Percentiles rank a stretch among this genome's conserved stretches.
Conservation (phyloP, 2,797 vertebrate genomes). For the Dermochelys coriacea region DNA sequence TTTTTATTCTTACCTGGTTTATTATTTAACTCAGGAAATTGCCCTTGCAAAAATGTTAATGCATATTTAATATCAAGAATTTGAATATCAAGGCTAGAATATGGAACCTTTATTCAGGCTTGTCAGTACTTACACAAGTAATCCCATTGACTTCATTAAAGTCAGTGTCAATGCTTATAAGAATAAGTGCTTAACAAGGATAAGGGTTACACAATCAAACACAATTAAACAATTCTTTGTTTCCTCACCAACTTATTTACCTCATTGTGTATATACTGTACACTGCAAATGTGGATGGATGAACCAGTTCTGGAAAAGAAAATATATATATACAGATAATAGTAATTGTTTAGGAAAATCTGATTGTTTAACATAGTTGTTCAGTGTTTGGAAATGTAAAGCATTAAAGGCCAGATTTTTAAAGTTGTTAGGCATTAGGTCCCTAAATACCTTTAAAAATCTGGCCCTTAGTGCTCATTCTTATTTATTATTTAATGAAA, state of each 20-base stretch:
- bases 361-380: neutral
- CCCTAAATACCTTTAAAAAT: neutral
- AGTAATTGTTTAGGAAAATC: neutral
- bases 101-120: accelerated
- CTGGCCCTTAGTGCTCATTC: neutral
- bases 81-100: neutral
- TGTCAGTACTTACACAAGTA: neutral
- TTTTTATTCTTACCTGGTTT: neutral
- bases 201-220: neutral
- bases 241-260: neutral
- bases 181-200: neutral
- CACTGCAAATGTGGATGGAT: neutral
- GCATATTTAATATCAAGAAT: neutral
- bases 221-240: neutral
- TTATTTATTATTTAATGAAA: neutral
- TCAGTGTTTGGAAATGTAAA: neutral
- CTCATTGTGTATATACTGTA: accelerated
- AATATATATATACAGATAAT: neutral
- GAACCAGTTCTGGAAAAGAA: neutral
- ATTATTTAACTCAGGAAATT: neutral
- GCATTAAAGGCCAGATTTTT: neutral
- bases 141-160: neutral
- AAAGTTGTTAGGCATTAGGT: neutral
- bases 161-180: neutral
- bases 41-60: neutral